phyloP scores from a whole-genome alignment of 2,797 vertebrate species.

The Pseudomugil tenellus region DNA sequence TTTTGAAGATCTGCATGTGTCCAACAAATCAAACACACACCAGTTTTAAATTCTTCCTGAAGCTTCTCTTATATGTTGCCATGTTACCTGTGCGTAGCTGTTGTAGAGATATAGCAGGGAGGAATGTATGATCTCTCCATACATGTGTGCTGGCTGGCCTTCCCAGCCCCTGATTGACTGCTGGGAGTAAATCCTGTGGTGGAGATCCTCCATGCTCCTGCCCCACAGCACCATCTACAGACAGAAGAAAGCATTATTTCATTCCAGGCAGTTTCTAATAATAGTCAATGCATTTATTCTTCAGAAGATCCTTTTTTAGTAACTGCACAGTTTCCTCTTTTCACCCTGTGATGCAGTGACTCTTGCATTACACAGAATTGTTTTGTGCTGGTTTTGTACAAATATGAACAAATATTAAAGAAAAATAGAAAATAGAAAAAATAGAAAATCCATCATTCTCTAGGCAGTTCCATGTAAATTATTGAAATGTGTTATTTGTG shows the following conservation, averaged over 20 bases:
- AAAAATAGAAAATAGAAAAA: background rate
- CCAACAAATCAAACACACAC: background rate
- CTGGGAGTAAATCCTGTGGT: conserved; percentile 77
- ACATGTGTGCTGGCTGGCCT: conserved; percentile 77
- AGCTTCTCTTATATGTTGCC: background rate
- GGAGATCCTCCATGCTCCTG: conserved; percentile 78
- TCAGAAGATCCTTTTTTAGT: background rate
- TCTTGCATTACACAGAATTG: conserved; percentile 16
- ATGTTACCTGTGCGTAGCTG: conserved; percentile 78
- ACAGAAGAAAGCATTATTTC: background rate
- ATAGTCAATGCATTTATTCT: background rate
- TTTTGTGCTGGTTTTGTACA: conserved; percentile 9
- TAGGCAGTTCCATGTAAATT: background rate
- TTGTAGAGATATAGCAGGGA: conserved; percentile 79
- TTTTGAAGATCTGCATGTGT: background rate
- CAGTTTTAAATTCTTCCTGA: background rate
- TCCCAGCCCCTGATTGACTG: conserved; percentile 85
- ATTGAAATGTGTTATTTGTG: background rate
- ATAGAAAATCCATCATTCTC: background rate
- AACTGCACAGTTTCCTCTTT: background rate
- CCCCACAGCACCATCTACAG: conserved; percentile 83
- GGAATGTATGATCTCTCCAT: conserved; percentile 86
- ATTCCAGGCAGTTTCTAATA: background rate
- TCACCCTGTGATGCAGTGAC: background rate
- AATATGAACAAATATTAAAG: background rate